These are phyloP conservation scores for Drosophila borealis DNA, from an alignment of 2,888 invertebrate genomes.

Conservation along the genomic window DNA sequence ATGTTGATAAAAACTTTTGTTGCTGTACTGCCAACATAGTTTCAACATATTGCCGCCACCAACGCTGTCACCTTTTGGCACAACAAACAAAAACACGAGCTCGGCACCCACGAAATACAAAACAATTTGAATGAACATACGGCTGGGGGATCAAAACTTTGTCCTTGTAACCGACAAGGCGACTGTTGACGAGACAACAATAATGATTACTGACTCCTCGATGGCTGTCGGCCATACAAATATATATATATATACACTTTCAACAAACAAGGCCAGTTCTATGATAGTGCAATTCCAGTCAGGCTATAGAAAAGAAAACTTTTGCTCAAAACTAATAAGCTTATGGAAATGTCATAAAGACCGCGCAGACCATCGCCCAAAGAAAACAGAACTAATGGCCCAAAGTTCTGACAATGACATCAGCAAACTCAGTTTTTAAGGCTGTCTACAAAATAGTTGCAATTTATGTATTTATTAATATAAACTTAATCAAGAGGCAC, in stretches of 20 bases:
- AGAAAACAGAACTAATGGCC: conserved; percentile 44
- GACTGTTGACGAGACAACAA: conserved; percentile 52
- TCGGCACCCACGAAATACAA: conserved; percentile 60
- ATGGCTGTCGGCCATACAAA: conserved; percentile 24
- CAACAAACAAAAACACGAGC: conserved; percentile 31
- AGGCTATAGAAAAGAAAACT: conserved; percentile 45
- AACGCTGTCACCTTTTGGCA: conserved; percentile 49
- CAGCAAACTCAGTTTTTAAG: conserved; percentile 30
- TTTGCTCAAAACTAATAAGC: conserved; percentile 68
- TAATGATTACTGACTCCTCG: conserved; percentile 58
- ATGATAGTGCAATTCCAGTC: conserved; percentile 33
- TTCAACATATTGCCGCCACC: conserved; percentile 58
- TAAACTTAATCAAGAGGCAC: conserved; percentile 23
- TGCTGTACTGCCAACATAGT: conserved; percentile 22
- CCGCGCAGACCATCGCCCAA: conserved; percentile 30
- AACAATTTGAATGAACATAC: conserved; percentile 68
- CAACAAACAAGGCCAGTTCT: neutral
- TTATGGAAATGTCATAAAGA: conserved; percentile 58
- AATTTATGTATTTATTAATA: conserved; percentile 26
- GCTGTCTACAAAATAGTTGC: conserved; percentile 5
- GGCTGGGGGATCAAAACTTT: conserved; percentile 52
- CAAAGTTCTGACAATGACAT: conserved; percentile 44
- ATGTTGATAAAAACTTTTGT: conserved; percentile 51
- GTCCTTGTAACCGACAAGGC: conserved; percentile 52
- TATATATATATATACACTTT: conserved; percentile 12